Evolutionary conservation across 2,113 vertebrate species (phyloP).

Genomic region (Corythoichthys intestinalis): DNA sequence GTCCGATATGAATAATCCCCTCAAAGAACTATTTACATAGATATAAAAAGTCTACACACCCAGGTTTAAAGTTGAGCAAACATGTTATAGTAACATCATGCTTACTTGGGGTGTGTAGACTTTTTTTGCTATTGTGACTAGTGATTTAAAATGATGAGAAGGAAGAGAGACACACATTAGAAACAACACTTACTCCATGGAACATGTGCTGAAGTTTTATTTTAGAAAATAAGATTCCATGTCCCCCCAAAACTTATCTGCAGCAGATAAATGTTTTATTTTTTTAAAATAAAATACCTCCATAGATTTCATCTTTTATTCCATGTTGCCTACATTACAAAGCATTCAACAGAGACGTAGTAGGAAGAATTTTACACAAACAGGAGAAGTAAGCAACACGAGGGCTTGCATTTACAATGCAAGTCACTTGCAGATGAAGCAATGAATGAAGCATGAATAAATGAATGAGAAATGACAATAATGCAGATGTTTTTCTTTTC

Average conservation of each 20-base stretch:
- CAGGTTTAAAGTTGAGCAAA: neutral
- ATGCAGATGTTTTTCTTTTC: constrained; percentile 43
- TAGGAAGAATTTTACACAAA: constrained; percentile 68
- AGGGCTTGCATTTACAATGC: constrained; percentile 61
- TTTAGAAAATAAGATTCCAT: constrained; percentile 96
- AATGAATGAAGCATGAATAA: constrained; percentile 47
- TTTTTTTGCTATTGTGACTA: constrained; percentile 19
- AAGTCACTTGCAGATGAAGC: constrained; percentile 33
- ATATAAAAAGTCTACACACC: neutral
- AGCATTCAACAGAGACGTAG: constrained; percentile 69
- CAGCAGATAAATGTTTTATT: constrained; percentile 78
- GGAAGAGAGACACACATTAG: constrained; percentile 58
- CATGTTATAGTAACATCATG: no score
- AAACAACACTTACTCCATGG: constrained; percentile 61
- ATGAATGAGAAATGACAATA: constrained; percentile 14
- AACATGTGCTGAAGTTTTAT: constrained; percentile 80
- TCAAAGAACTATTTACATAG: constrained; percentile 60
- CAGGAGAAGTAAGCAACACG: constrained; percentile 38
- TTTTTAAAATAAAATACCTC: constrained; percentile 95
- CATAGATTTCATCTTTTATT: constrained; percentile 79
- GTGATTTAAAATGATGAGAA: constrained; percentile 63
- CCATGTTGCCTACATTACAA: constrained; percentile 90
- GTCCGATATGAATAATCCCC: constrained; percentile 70
- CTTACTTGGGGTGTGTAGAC: neutral
- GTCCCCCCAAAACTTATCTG: constrained; percentile 76